Evolutionary conservation across 2,797 vertebrate species (phyloP).

Genomic region (Diglossa cyanea): DNA sequence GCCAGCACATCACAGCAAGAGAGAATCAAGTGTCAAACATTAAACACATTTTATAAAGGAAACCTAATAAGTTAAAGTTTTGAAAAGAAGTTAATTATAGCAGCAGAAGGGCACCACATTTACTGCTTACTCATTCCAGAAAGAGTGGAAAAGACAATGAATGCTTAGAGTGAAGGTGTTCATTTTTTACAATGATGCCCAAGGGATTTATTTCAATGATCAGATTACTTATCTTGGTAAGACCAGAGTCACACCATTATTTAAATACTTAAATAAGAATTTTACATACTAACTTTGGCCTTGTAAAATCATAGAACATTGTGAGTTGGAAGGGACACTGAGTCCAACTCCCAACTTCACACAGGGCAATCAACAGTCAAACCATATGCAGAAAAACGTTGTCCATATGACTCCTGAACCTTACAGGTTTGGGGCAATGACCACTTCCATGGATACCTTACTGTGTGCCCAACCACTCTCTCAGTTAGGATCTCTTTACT

Average conservation of each 20-base stretch:
- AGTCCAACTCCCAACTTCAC: not conserved
- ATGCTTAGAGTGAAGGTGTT: not conserved
- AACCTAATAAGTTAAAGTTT: not conserved
- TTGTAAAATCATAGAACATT: not conserved
- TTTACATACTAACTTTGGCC: not conserved
- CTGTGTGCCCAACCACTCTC: not conserved
- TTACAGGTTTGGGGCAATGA: not conserved
- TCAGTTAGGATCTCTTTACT: not conserved
- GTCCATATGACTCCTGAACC: not conserved
- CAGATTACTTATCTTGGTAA: not conserved
- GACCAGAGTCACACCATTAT: not conserved
- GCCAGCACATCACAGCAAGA: not conserved
- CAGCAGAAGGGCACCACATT: not conserved
- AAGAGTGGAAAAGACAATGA: not conserved
- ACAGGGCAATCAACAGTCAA: not conserved
- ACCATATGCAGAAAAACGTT: fast-evolving
- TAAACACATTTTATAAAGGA: not conserved
- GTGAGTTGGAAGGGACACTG: not conserved
- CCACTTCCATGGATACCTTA: not conserved
- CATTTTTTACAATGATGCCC: fast-evolving
- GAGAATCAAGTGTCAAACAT: not conserved
- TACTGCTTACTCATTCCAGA: not conserved
- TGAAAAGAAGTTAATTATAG: not conserved
- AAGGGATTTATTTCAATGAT: not conserved
- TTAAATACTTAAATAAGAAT: not conserved